A percentile compares a stretch with the other conserved stretches of the same genome.
phyloP scores from a whole-genome alignment of 1,140 invertebrate species.

The Stegodyphus dumicola region DNA sequence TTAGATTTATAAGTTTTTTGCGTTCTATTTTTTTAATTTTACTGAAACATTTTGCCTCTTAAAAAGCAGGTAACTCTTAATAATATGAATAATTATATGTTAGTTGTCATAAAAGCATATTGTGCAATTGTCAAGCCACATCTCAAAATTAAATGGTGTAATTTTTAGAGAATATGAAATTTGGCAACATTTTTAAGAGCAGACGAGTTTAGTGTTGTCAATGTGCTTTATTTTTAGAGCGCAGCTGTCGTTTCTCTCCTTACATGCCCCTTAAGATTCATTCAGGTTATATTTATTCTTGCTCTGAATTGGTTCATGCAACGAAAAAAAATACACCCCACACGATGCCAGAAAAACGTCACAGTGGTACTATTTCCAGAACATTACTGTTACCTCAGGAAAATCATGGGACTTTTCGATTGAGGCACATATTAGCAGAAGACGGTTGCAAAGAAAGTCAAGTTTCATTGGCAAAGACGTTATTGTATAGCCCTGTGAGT shows the following conservation, averaged over 20 bases:
- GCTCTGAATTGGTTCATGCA: conserved; percentile 20
- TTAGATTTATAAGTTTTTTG: too few species aligned
- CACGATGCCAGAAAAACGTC: conserved; percentile 41
- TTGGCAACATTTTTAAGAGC: background rate
- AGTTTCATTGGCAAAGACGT: conserved; percentile 80
- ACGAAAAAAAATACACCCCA: conserved; percentile 38
- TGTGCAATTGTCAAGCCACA: too few species aligned
- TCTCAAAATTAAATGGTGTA: too few species aligned
- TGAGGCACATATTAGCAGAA: conserved; percentile 79
- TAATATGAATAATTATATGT: too few species aligned
- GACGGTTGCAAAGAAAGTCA: conserved; percentile 85
- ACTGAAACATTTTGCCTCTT: too few species aligned
- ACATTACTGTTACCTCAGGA: conserved; percentile 38
- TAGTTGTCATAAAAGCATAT: too few species aligned
- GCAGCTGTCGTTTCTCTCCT: background rate
- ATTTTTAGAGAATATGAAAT: too few species aligned
- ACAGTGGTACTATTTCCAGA: conserved; percentile 48
- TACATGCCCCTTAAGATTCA: background rate
- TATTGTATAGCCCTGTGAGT: conserved; percentile 77
- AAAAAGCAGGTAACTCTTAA: too few species aligned
- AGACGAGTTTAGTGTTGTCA: background rate
- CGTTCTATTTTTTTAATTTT: too few species aligned
- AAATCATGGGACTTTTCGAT: conserved; percentile 65
- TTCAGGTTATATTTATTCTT: conserved; percentile 20
- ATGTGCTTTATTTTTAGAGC: background rate